A percentile compares a stretch with the other conserved stretches of the same genome.
These are phyloP conservation scores for Trinorchestia longiramus DNA, from an alignment of 1,140 invertebrate genomes.

Conservation along the genomic window DNA sequence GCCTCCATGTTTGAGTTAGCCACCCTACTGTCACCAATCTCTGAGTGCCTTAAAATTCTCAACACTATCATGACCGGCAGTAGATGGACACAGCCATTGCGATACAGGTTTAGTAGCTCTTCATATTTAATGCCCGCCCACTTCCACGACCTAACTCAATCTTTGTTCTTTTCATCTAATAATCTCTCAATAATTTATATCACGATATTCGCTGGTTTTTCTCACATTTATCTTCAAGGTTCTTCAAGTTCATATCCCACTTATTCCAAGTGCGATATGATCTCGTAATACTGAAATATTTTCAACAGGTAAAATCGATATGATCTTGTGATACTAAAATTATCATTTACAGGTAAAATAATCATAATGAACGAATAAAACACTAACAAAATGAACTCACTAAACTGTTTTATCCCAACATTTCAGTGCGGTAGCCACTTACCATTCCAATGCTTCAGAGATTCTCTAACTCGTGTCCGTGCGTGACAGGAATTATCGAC, in stretches of 20 bases:
- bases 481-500: no score
- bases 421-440: background rate
- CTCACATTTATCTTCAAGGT: background rate
- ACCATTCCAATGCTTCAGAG: background rate
- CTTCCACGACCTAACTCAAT: background rate
- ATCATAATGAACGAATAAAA: background rate
- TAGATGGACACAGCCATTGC: background rate
- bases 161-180: no score
- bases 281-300: background rate
- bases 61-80: background rate
- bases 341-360: no score
- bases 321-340: no score
- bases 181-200: no score
- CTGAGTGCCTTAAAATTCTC: background rate
- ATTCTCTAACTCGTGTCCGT: background rate
- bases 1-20: background rate
- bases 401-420: background rate
- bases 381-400: background rate
- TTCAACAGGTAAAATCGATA: background rate
- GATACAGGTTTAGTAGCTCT: background rate
- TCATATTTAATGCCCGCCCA: background rate
- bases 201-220: no score
- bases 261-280: background rate
- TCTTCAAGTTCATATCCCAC: background rate
- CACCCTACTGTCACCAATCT: background rate